Evolutionary conservation across 2,113 vertebrate species (phyloP).

Genomic region (Calidris pugnax): DNA sequence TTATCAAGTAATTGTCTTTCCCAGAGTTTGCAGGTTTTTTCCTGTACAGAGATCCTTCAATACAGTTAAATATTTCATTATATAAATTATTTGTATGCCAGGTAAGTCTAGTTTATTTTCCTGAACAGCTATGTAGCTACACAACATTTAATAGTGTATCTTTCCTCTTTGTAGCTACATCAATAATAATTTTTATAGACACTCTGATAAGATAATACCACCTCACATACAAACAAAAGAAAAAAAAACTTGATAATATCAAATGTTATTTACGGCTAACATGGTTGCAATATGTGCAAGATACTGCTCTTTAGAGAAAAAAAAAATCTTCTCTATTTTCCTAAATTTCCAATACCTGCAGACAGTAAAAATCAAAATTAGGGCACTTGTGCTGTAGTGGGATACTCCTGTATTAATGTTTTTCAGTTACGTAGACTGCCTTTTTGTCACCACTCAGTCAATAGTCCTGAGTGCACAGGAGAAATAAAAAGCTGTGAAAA

Average conservation of each 20-base stretch:
- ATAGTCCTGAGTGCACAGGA: not conserved
- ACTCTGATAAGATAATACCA: not conserved
- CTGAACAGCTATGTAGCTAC: not conserved
- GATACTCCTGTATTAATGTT: not conserved
- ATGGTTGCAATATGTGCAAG: not conserved
- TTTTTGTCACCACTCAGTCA: not conserved
- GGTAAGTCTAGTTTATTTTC: not conserved
- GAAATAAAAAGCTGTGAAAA: not conserved
- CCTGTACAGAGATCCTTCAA: not conserved
- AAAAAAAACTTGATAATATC: not conserved
- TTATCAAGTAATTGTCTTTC: conserved; percentile 5
- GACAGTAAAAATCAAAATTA: not conserved
- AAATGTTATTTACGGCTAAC: not conserved
- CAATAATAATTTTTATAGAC: not conserved
- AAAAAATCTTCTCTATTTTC: not conserved
- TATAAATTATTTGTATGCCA: not conserved
- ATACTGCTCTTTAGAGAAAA: not conserved
- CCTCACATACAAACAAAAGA: not conserved
- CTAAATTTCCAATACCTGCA: not conserved
- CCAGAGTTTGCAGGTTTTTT: not conserved
- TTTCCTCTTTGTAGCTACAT: not conserved
- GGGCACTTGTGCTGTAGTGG: not conserved
- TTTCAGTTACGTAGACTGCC: not conserved
- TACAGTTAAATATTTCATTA: conserved; percentile 17
- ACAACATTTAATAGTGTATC: not conserved